A percentile compares a stretch with the other conserved stretches of the same genome.
Evolutionary conservation across 2,797 vertebrate genomes (phyloP).

Genomic region (Spinus olivaceus): DNA sequence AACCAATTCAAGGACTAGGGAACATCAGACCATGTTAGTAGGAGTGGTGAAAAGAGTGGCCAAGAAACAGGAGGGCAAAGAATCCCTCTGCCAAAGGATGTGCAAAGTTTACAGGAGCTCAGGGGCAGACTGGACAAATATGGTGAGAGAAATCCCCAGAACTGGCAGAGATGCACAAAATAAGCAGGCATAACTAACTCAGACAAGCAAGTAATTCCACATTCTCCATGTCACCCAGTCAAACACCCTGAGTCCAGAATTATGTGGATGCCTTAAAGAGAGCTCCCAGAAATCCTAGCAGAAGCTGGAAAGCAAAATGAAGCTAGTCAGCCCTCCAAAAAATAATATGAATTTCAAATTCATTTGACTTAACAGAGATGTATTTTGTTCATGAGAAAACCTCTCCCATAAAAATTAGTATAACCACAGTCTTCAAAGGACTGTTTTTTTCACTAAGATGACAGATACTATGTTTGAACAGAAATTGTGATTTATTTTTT

Average conservation of each 20-base stretch:
- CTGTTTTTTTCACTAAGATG: not conserved
- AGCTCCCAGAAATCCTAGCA: not conserved
- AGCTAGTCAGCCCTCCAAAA: not conserved
- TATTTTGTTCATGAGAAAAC: not conserved
- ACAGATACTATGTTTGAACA: not conserved
- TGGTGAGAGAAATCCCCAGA: not conserved
- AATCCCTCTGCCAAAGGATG: not conserved
- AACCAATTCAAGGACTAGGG: not conserved
- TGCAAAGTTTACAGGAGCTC: not conserved
- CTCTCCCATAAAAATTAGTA: not conserved
- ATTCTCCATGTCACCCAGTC: not conserved
- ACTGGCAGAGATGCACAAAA: not conserved
- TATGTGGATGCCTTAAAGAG: not conserved
- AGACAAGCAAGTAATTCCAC: not conserved
- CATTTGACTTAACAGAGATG: not conserved
- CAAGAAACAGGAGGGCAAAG: not conserved
- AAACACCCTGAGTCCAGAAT: fast-evolving
- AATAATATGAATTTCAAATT: not conserved
- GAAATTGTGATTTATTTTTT: not conserved
- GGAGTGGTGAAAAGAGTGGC: not conserved
- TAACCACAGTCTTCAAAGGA: not conserved
- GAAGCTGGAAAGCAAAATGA: not conserved
- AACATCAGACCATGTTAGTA: not conserved
- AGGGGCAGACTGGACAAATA: not conserved
- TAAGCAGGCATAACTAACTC: not conserved